phyloP scores from a whole-genome alignment of 2,113 vertebrate species.

The Lonchura striata region DNA sequence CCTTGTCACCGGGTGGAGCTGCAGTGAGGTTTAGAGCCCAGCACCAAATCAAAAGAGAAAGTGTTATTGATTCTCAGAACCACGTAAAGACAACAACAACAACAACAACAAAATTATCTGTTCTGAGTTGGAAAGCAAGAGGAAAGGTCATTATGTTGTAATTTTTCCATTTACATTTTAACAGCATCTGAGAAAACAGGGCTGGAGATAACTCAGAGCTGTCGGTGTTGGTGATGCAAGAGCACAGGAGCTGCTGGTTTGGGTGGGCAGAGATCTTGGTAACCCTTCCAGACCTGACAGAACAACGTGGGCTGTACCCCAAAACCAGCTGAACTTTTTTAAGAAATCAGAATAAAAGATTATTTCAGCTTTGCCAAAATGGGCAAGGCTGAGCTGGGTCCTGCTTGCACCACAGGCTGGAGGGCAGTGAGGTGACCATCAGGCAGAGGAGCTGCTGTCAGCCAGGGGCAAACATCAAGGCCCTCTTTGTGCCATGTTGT shows the following conservation, averaged over 20 bases:
- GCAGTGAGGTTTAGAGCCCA: not conserved
- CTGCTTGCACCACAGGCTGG: not conserved
- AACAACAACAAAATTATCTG: not conserved
- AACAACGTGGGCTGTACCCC: rapidly evolving
- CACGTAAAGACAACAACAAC: not conserved
- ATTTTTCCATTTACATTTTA: not conserved
- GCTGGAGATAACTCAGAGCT: not conserved
- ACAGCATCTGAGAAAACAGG: not conserved
- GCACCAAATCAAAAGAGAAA: not conserved
- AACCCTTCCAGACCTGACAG: not conserved
- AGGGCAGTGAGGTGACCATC: not conserved
- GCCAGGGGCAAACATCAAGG: slow-evolving; percentile 1
- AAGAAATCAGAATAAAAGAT: not conserved
- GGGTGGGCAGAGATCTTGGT: not conserved
- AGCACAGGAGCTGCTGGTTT: rapidly evolving
- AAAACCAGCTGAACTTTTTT: rapidly evolving
- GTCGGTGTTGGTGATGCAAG: not conserved
- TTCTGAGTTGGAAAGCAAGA: not conserved
- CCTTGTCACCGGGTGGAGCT: not conserved
- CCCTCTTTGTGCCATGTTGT: not conserved
- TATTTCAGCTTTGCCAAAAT: not conserved
- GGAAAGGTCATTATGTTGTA: not conserved
- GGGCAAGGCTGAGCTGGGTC: not conserved
- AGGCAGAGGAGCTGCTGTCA: not conserved
- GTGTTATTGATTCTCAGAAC: not conserved